phyloP scores from a whole-genome alignment of 2,113 vertebrate species.

The Promerops cafer region DNA sequence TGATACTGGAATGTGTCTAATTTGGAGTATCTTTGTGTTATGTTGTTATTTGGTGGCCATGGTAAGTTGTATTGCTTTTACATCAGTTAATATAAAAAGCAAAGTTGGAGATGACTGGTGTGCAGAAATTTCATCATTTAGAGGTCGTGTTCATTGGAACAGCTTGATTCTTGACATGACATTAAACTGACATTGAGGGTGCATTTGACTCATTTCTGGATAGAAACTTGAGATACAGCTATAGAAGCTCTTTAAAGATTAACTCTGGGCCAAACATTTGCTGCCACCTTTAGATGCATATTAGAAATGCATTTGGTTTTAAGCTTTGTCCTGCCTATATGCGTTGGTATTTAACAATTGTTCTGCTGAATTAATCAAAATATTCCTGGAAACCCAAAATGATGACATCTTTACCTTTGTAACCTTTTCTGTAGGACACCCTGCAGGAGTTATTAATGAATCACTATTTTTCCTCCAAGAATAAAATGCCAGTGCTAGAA shows the following conservation, averaged over 20 bases:
- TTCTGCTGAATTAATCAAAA: neutral
- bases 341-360: neutral
- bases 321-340: neutral
- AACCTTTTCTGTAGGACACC: neutral
- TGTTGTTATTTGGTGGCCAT: neutral
- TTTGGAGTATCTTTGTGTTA: neutral
- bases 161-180: neutral
- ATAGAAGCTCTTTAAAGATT: neutral
- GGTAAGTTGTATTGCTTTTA: neutral
- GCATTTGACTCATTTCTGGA: neutral
- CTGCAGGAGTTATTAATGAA: neutral
- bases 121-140: neutral
- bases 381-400: neutral
- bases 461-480: neutral
- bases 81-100: neutral
- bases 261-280: neutral
- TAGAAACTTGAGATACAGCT: neutral
- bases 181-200: neutral
- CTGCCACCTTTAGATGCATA: constrained; percentile 18
- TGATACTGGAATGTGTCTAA: neutral
- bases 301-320: constrained; percentile 1
- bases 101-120: neutral
- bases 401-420: neutral
- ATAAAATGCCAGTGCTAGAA: neutral
- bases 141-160: neutral